Evolutionary conservation across 2,888 invertebrate genomes (phyloP).

Genomic region (Panopea generosa): DNA sequence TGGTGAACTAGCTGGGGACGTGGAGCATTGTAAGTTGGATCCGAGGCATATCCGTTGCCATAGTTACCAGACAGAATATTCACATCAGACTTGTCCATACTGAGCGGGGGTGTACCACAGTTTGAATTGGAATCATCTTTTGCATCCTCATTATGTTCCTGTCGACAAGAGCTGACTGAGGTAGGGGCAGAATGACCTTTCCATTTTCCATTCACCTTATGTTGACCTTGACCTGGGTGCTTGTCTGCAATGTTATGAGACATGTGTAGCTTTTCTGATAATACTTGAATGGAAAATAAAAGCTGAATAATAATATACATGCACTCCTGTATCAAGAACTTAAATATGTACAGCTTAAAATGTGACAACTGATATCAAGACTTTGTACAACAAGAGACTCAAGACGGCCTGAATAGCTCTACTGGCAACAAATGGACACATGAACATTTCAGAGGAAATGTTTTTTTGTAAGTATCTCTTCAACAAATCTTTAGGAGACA

Average conservation of each 20-base stretch:
- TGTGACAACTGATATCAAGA: no score
- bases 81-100: constrained; percentile 11
- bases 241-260: constrained; percentile 36
- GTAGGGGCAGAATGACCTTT: constrained; percentile 37
- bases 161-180: constrained; percentile 10
- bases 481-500: no score
- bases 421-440: no score
- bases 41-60: constrained; percentile 70
- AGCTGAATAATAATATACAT: no score
- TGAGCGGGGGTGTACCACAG: constrained; percentile 42
- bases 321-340: no score
- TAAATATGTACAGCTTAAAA: not conserved
- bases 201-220: constrained; percentile 20
- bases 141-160: not conserved
- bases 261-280: not conserved
- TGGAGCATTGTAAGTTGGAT: constrained; percentile 64
- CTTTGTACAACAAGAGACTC: no score
- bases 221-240: constrained; percentile 34
- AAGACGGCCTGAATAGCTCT: no score
- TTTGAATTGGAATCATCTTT: constrained; percentile 28
- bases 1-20: constrained; percentile 45
- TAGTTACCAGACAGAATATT: constrained; percentile 15
- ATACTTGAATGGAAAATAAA: no score
- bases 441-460: no score
- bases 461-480: no score